Evolutionary conservation across 1,140 invertebrate genomes (phyloP), one percentile per base, ranked within the genome.

Genomic region (Leptonema lineaticorne): DNA sequence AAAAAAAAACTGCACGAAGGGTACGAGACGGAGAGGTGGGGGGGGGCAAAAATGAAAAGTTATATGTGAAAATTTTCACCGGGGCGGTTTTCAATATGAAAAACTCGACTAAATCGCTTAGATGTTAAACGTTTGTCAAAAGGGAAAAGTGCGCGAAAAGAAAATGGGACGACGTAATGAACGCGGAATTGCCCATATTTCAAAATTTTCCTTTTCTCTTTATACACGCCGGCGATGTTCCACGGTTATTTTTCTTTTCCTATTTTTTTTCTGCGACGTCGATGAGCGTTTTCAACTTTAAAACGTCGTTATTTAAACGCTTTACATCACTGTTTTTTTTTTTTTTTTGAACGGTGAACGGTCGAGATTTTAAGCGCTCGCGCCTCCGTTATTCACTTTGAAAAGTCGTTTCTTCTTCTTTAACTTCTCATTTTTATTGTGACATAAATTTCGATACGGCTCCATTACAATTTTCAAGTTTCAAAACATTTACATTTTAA

Each of bases 271-370:
- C 24, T 18, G 50, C 50, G 50, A 24, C n/a, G n/a, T n/a, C n/a
- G n/a, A n/a, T n/a, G n/a, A 22, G 50, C 50, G 50, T 53, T 53
- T n/a, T 53, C 50, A 53, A 53, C 50, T 53, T 24, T 53, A 53
- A 53, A 53, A 53, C 50, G 50, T 53, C 50, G 50, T 53, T 53
- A 53, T 53, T 53, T 53, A 26, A n/a, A 24, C 22, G 50, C 22
- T 53, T 26, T 53, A 41, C 37, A 16, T 41, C 37, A 16, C 11
- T n/a, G n/a, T n/a, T n/a, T n/a, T n/a, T n/a, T n/a, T n/a, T n/a
- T n/a, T n/a, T n/a, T n/a, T n/a, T n/a, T n/a, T n/a, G n/a, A n/a
- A n/a, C 37, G 37, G 11, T 16, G 16, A 26, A 53, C 14, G 20
- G 18, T 11, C 50, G 50, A 11, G 50, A 20, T 48, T 22, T 48